A percentile compares a stretch with the other conserved stretches of the same genome.
phyloP scores from a whole-genome alignment of 2,888 invertebrate genomes.

The Mythimna vitellina region DNA sequence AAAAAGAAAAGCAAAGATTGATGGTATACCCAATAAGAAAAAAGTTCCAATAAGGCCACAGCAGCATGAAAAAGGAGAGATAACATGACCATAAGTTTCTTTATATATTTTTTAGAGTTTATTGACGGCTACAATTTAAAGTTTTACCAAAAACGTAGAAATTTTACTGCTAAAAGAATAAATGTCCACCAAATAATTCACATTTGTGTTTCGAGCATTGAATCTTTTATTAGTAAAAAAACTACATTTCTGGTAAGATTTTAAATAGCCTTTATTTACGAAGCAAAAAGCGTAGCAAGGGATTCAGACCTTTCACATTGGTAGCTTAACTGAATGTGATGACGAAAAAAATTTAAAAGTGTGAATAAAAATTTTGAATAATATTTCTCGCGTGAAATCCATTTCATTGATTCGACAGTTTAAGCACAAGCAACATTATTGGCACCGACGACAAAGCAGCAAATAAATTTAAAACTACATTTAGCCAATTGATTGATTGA shows the following conservation, averaged over 20 bases:
- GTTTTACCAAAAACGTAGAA: slow-evolving; percentile 17
- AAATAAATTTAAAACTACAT: slow-evolving; percentile 45
- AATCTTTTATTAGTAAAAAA: neutral
- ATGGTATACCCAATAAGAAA: slow-evolving; percentile 86
- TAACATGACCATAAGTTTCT: slow-evolving; percentile 87
- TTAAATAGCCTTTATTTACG: slow-evolving; percentile 13
- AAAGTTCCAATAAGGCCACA: slow-evolving; percentile 86
- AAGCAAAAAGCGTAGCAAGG: slow-evolving; percentile 72
- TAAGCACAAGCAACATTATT: slow-evolving; percentile 51
- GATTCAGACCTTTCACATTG: slow-evolving; percentile 15
- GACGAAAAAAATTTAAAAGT: neutral
- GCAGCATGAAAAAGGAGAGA: slow-evolving; percentile 87
- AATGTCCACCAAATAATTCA: neutral
- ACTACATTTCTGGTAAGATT: slow-evolving; percentile 17
- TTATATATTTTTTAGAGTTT: slow-evolving; percentile 53
- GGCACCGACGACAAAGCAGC: slow-evolving; percentile 54
- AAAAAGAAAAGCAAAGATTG: slow-evolving; percentile 72
- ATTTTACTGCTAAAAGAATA: slow-evolving; percentile 1
- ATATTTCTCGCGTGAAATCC: slow-evolving; percentile 11
- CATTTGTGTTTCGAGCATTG: neutral
- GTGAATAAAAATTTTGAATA: slow-evolving; percentile 3
- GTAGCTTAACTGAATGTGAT: neutral
- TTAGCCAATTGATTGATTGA: slow-evolving; percentile 54
- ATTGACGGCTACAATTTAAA: slow-evolving; percentile 27
- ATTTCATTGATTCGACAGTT: slow-evolving; percentile 14